These are phyloP conservation scores for Oenanthe melanoleuca DNA, from an alignment of 2,113 vertebrate genomes.

Conservation along the genomic window DNA sequence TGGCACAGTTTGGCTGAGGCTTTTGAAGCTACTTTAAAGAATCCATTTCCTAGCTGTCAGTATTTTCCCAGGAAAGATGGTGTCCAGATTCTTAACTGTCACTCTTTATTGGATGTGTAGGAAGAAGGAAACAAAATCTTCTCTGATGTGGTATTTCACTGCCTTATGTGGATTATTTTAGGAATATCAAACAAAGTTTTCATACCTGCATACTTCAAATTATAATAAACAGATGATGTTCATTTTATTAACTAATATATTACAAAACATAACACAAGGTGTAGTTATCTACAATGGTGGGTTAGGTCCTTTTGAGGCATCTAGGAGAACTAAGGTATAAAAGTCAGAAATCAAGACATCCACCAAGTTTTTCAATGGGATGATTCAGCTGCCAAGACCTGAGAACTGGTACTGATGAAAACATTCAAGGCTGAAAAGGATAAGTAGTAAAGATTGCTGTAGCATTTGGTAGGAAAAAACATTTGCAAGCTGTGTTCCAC, in stretches of 20 bases:
- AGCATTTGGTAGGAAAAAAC: background rate
- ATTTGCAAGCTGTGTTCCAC: background rate
- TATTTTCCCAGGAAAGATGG: background rate
- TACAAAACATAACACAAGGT: background rate
- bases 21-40: constrained; percentile 8
- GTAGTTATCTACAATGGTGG: background rate
- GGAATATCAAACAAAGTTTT: background rate
- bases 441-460: background rate
- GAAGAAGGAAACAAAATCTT: background rate
- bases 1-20: background rate
- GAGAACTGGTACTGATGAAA: background rate
- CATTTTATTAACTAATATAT: background rate
- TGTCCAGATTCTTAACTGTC: background rate
- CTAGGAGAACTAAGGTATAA: background rate
- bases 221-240: background rate
- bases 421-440: background rate
- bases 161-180: background rate
- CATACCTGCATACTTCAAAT: background rate
- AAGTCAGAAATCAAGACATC: background rate
- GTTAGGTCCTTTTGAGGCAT: background rate
- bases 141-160: background rate
- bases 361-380: background rate
- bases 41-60: background rate
- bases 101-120: background rate
- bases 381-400: background rate